Conservation (phyloP, 1,140 invertebrate genomes). For the Trichonephila inaurata region DNA sequence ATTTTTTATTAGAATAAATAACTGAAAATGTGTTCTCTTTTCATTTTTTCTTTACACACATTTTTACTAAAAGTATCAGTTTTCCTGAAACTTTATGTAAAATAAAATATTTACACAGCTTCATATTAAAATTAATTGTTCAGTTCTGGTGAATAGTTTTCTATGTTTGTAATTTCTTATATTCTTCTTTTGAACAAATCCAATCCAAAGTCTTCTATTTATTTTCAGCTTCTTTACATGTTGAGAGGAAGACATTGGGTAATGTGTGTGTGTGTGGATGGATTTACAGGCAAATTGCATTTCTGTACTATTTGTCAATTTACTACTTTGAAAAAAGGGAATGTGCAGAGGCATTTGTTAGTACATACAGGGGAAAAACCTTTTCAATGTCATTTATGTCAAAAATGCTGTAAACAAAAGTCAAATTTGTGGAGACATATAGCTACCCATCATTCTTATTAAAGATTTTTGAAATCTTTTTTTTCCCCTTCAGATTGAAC, state of each 20-base stretch:
- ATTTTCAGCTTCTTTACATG: too few species aligned
- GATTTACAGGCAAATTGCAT: neutral
- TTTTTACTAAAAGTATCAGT: too few species aligned
- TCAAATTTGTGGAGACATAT: neutral
- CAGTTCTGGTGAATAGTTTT: neutral
- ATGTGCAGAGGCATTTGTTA: neutral
- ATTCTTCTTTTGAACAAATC: neutral
- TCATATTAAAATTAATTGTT: too few species aligned
- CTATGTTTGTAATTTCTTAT: neutral
- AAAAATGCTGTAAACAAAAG: neutral
- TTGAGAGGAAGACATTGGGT: too few species aligned
- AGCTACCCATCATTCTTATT: neutral
- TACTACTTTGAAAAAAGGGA: neutral
- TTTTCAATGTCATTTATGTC: neutral
- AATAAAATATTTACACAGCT: too few species aligned
- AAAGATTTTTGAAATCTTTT: too few species aligned
- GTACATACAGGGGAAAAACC: constrained; percentile 14
- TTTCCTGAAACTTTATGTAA: too few species aligned
- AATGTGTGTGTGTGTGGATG: too few species aligned
- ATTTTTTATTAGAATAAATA: too few species aligned
- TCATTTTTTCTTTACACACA: too few species aligned
- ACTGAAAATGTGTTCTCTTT: too few species aligned
- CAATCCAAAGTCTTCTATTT: neutral
- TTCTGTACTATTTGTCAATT: neutral
- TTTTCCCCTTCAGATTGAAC: too few species aligned